Evolutionary conservation across 1,140 invertebrate genomes (phyloP).

Genomic region (Drosophila leontia): DNA sequence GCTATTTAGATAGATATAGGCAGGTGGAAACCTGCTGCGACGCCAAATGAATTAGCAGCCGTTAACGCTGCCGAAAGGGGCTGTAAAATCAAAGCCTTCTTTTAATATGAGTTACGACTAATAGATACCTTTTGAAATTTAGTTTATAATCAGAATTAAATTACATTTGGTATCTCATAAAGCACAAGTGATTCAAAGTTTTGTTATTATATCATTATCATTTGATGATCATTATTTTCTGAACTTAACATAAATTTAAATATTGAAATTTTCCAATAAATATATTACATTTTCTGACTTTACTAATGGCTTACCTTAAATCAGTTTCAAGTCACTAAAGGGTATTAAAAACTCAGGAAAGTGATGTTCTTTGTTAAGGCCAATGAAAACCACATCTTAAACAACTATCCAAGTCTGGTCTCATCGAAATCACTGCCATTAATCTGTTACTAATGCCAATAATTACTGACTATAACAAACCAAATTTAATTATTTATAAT

Average conservation of each 20-base stretch:
- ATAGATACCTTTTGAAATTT: neutral
- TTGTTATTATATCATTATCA: neutral
- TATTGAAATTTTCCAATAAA: neutral
- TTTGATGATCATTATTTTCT: no score
- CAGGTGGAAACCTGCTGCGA: constrained; percentile 72
- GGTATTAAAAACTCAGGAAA: neutral
- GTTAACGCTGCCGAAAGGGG: constrained; percentile 32
- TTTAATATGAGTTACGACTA: neutral
- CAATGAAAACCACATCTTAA: neutral
- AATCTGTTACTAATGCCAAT: neutral
- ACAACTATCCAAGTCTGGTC: no score
- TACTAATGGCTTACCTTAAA: neutral
- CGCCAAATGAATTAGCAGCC: constrained; percentile 74
- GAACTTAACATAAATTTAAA: no score
- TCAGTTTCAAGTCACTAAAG: neutral
- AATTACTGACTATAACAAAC: neutral
- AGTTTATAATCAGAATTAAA: neutral
- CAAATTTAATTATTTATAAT: neutral
- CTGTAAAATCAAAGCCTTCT: constrained; percentile 9
- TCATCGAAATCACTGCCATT: neutral
- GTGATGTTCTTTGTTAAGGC: neutral
- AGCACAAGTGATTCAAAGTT: neutral
- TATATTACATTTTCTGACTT: neutral
- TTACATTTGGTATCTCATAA: neutral
- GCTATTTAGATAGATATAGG: constrained; percentile 22